Base-by-base conservation (phyloP, 2,113 vertebrate species). In the Oreotrochilus melanogaster region DNA sequence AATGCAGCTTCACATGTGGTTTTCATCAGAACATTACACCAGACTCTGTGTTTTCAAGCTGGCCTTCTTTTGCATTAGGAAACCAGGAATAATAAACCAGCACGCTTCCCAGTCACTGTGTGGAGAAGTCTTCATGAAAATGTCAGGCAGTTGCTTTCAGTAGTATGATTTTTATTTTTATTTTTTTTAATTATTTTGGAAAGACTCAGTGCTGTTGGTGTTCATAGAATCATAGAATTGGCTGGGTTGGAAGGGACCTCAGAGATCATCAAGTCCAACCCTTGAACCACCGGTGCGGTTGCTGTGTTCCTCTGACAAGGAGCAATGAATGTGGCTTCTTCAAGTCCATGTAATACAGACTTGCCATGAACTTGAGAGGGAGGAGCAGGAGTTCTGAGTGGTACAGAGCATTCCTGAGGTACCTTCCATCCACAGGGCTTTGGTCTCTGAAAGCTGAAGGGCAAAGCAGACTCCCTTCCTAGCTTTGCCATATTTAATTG, bases 1-100 rank as follows among this genome's bases (percentile, higher is more conserved):
- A 94, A 90, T 91, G 69, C 61, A 42, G 94, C 82, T 95, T 92
- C 70, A 14, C 85, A 57, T 9, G 9, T 89, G 89, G 60, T 56
- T 96, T 75, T 14, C 35, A 64, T 95, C 43, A 27, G 31, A 78
- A 18, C n/a, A 6, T 58, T 57, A 5, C 10, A 9, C 69, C 69
- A 67, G 42, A 18, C 37, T 19, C 35, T 22, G 45, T 75, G 64
- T 81, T 95, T 93, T 85, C 67, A 70, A 79, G 62, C n/a, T 28
- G 24, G 24, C 51, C 37, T 89, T 53, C 47, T 78, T 83, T 62
- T 61, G 33, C 47, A 10, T 39, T 43, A 48, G 64, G 85, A 86
- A 28, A 70, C 65, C 24, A 27, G 65, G 81, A 81, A 15, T 43
- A 30, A 51, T 45, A 57, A 47, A 78, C 5, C 24, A 75, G 50